Percentiles rank a stretch among this genome's conserved stretches.
Evolutionary conservation across 2,797 vertebrate species (phyloP).

Genomic region (Scolopax rusticola): DNA sequence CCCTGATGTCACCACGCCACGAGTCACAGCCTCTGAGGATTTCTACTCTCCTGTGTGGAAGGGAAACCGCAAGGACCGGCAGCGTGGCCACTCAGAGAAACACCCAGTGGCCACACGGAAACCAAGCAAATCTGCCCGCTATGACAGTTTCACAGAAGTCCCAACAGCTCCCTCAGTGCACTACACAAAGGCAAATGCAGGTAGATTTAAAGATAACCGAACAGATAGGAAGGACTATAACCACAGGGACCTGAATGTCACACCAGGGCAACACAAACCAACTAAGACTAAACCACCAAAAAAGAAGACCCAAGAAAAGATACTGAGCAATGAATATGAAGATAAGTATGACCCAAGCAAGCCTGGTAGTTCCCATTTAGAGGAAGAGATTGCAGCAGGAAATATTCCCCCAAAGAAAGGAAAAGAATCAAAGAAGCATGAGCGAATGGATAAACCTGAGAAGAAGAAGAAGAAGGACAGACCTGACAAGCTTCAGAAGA

Average conservation of each 20-base stretch:
- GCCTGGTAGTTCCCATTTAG: constrained; percentile 79
- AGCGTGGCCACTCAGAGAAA: constrained; percentile 59
- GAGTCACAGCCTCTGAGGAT: constrained; percentile 76
- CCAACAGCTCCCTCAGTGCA: constrained; percentile 72
- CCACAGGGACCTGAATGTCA: constrained; percentile 75
- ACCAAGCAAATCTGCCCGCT: constrained; percentile 76
- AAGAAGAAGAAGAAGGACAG: constrained; percentile 92
- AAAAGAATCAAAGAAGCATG: constrained; percentile 84
- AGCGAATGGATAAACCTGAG: constrained; percentile 82
- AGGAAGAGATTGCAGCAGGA: constrained; percentile 78
- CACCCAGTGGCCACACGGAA: constrained; percentile 62
- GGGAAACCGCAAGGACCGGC: constrained; percentile 81
- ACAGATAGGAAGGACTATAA: constrained; percentile 85
- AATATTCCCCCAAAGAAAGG: constrained; percentile 80
- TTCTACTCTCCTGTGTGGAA: constrained; percentile 77
- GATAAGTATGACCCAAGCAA: constrained; percentile 83
- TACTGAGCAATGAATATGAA: constrained; percentile 89
- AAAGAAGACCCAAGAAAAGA: constrained; percentile 85
- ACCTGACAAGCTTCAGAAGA: constrained; percentile 84
- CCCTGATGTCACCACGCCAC: constrained; percentile 46
- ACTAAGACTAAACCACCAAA: constrained; percentile 83
- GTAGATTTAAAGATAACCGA: constrained; percentile 86
- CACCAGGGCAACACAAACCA: constrained; percentile 82
- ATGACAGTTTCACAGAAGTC: constrained; percentile 59
- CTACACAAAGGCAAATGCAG: constrained; percentile 69